Percentiles rank a stretch among this genome's conserved stretches.
These are phyloP conservation scores for Lutjanus argentimaculatus DNA, from an alignment of 2,797 vertebrate species.

Conservation along the genomic window DNA sequence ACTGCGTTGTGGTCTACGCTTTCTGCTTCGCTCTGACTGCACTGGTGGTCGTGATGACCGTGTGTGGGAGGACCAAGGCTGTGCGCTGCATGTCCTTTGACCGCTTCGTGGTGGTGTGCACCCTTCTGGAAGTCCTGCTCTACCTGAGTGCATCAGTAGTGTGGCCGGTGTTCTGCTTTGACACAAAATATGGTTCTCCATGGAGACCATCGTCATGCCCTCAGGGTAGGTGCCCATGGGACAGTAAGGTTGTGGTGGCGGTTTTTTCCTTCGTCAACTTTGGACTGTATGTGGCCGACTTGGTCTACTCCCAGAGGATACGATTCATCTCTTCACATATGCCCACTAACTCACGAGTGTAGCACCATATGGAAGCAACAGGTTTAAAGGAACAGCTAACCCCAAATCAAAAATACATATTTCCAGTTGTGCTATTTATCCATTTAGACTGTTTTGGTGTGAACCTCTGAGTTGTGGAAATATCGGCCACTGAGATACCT, in stretches of 20 bases:
- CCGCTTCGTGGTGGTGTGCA: constrained; percentile 90
- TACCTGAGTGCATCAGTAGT: constrained; percentile 92
- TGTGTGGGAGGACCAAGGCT: constrained; percentile 85
- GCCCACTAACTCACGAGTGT: constrained; percentile 51
- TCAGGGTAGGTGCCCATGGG: constrained; percentile 92
- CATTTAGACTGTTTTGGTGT: too few relatives aligned
- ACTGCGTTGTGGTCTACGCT: constrained; percentile 92
- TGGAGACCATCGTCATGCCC: constrained; percentile 86
- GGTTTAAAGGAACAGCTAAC: not conserved
- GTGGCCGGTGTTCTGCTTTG: constrained; percentile 96
- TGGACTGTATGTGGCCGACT: constrained; percentile 88
- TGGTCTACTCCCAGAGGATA: constrained; percentile 91
- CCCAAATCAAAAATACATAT: too few relatives aligned
- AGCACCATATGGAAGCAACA: constrained; percentile 5
- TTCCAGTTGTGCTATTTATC: too few relatives aligned
- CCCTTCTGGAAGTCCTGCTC: constrained; percentile 90
- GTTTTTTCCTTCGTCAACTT: constrained; percentile 94
- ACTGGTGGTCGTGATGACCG: constrained; percentile 88
- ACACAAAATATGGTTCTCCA: constrained; percentile 91
- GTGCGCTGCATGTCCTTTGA: constrained; percentile 90
- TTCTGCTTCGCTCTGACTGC: constrained; percentile 89
- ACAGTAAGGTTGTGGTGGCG: constrained; percentile 92
- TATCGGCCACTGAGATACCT: too few relatives aligned
- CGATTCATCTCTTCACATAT: constrained; percentile 80
- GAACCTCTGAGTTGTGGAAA: too few relatives aligned